Evolutionary conservation across 2,888 invertebrate species (phyloP), one percentile per base, ranked within the genome.

Genomic region (Microctonus aethiopoides): DNA sequence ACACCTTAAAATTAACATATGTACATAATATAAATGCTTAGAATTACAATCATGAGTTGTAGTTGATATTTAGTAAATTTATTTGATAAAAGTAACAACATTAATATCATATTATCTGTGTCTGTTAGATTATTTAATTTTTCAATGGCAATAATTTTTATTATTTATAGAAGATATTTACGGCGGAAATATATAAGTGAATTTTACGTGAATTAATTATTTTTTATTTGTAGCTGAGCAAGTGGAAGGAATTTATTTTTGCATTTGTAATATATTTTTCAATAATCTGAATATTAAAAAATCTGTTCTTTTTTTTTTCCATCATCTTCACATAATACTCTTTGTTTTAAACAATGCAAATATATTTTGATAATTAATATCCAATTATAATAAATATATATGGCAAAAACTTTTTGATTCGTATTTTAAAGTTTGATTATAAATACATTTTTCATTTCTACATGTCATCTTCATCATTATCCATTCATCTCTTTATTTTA

Each of bases 401-500:
- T 16, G 46, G 16, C 16, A 46, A 46, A 39, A 2, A 4, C n/a
- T n/a, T 46, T 46, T 6, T 46, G 46, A 9, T 46, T 16, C 9
- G 4, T 9, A 16, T n/a, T 46, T 16, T n/a, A 20, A 66, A 52
- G 67, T 71, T 68, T 66, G 56, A 61, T 64, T 61, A 20, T 22
- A 29, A 68, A 52, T 13, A 62, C 36, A 57, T 32, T 57, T 7
- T 57, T 60, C 57, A 34, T n/a, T n/a, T 51, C 60, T 7, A 16
- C 36, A 74, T 66, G 80, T 80, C 24, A 79, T 67, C 0, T 67
- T 34, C 16, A 80, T 75, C 57, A 80, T 78, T 7, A 59, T 67
- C 60, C 62, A 62, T 56, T 46, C n/a, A n/a, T 51, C 3, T 66
- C 36, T 41, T 24, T 66, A 36, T 60, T 60, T 54, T 66, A 70